Conservation (phyloP, 1,140 invertebrate genomes). For the Eupeodes corollae region DNA sequence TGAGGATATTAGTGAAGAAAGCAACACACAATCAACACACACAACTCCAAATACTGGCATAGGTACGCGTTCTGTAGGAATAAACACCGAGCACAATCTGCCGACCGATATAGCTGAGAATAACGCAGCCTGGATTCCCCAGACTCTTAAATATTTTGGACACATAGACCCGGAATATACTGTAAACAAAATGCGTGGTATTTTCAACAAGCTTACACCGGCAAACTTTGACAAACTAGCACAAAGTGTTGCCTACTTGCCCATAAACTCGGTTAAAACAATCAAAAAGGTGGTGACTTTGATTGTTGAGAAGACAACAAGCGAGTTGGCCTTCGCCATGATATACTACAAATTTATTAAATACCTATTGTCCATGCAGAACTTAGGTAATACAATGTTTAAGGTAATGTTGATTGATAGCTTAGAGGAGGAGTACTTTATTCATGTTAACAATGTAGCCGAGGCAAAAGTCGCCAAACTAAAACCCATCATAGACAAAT, state of each 20-base stretch:
- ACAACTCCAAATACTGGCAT: neutral
- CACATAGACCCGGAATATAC: conserved; percentile 48
- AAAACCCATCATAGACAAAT: conserved; percentile 36
- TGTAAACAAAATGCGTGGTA: conserved; percentile 74
- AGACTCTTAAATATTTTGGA: conserved; percentile 25
- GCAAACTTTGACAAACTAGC: conserved; percentile 80
- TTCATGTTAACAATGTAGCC: conserved; percentile 32
- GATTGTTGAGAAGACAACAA: conserved; percentile 89
- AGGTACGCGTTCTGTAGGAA: conserved; percentile 15
- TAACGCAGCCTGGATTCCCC: conserved; percentile 85
- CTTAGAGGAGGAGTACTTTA: conserved; percentile 31
- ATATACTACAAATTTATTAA: conserved; percentile 78
- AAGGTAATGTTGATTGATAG: conserved; percentile 25
- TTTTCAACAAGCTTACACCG: conserved; percentile 89
- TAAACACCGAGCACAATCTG: conserved; percentile 44
- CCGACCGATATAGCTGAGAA: conserved; percentile 74
- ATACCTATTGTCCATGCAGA: conserved; percentile 30
- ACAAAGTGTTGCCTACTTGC: conserved; percentile 59
- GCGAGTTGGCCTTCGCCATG: conserved; percentile 83
- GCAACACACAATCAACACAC: too few relatives aligned
- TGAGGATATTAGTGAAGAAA: too few relatives aligned
- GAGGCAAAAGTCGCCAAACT: conserved; percentile 28
- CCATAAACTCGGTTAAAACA: conserved; percentile 68
- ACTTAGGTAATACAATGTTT: conserved; percentile 27
- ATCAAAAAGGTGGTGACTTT: conserved; percentile 77